Base-by-base conservation (phyloP, 1,140 invertebrate genomes). In the Laupala kohalensis region DNA sequence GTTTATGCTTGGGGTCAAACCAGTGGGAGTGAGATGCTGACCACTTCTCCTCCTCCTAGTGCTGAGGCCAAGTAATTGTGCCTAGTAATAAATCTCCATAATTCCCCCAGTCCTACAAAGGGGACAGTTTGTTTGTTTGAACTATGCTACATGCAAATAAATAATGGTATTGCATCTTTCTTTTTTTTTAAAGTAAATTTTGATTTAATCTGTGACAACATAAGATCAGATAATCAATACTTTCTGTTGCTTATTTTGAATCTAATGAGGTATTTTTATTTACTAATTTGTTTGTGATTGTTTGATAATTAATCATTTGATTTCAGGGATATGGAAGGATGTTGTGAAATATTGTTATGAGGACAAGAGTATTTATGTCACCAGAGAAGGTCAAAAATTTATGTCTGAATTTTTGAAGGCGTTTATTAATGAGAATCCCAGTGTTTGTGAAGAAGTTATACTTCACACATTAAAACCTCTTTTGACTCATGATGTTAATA, bases 331-430 rank as follows among this genome's bases (percentile, higher is more conserved):
- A 9, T 72, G 71, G 71, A 62, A 72, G 6, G 25, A 62, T 62
- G 71, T 72, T 6, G 25, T 72, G 27, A 19, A 63, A 13, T 30
- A 29, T 4, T 72, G 28, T 27, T 24, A 62, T 30, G 71, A 72
- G 65, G 65, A 25, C 30, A 67, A 53, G 26, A 67, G 71, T 63
- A n/a, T 72, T 9, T 68, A 72, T 24, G 65, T 72, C 6, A 6
- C 24, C 12, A 15, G 71, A 27, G 71, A 72, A 63, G n/a, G 65
- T 62, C 65, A 64, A 24, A 67, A 68, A 24, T 72, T 72, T 30
- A 25, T 72, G 25, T 24, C 29, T 5, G 25, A 25, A 9, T 28
- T 68, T 23, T 19, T 72, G 13, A 37, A 27, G 4, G 25, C 24
- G 5, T 13, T 72, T 0, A 23, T 27, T 9, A 37, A 29, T 5